These are phyloP conservation scores for Myiozetetes cayanensis DNA, from an alignment of 2,113 vertebrate genomes.

Conservation along the genomic window DNA sequence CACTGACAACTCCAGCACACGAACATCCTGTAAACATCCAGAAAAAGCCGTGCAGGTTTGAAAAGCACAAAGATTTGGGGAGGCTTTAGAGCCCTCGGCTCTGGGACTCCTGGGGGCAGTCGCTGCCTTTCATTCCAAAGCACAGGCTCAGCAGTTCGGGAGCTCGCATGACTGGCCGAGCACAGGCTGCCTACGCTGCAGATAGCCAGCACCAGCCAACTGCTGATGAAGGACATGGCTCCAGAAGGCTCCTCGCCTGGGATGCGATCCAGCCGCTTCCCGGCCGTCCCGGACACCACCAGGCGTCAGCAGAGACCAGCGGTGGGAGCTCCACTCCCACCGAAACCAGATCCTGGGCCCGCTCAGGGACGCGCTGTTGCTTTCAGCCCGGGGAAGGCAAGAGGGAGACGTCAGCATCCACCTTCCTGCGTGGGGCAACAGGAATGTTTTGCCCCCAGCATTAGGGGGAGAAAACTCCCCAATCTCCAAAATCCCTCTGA, in stretches of 20 bases:
- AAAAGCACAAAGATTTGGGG: not conserved
- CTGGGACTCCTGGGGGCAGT: not conserved
- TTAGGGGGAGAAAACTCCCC: no score
- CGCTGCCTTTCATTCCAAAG: not conserved
- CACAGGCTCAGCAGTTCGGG: not conserved
- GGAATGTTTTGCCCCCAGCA: accelerated
- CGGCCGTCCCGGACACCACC: not conserved
- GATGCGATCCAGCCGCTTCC: not conserved
- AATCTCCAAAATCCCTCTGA: not conserved
- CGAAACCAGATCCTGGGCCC: not conserved
- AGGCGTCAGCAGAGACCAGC: slow-evolving; percentile 40
- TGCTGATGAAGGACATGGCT: slow-evolving; percentile 21
- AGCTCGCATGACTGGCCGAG: not conserved
- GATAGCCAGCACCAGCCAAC: not conserved
- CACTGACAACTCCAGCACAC: not conserved
- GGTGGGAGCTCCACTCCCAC: not conserved
- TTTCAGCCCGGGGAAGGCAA: not conserved
- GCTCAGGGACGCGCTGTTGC: not conserved
- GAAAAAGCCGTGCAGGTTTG: accelerated
- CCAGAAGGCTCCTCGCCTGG: not conserved
- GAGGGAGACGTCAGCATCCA: not conserved
- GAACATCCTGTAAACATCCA: not conserved
- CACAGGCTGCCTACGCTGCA: slow-evolving; percentile 33
- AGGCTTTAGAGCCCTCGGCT: not conserved
- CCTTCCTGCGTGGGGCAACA: accelerated